phyloP scores from a whole-genome alignment of 2,888 invertebrate species.

The Orchesellides sinensis region DNA sequence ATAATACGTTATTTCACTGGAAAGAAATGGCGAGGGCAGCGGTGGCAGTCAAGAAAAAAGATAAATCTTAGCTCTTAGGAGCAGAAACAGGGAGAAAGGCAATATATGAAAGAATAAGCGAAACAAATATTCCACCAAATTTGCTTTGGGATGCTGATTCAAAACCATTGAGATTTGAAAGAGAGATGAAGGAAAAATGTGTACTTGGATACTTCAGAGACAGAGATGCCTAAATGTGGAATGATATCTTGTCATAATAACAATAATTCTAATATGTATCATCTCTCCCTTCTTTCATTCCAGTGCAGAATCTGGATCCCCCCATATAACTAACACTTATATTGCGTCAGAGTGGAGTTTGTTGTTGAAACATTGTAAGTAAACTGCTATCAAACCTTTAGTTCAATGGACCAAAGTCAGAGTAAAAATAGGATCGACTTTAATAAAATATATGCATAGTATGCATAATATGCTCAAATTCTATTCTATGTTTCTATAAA shows the following conservation, averaged over 20 bases:
- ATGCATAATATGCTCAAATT: slow-evolving; percentile 2
- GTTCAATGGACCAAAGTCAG: slow-evolving; percentile 5
- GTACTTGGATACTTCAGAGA: background rate
- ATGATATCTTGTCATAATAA: slow-evolving; percentile 54
- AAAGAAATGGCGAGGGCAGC: slow-evolving; percentile 51
- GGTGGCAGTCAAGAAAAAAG: slow-evolving; percentile 57
- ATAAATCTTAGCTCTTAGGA: slow-evolving; percentile 57
- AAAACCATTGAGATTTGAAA: slow-evolving; percentile 57
- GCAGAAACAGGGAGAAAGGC: slow-evolving; percentile 27
- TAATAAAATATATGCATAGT: background rate
- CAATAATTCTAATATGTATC: slow-evolving; percentile 33
- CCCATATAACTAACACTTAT: background rate
- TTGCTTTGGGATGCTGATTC: slow-evolving; percentile 61
- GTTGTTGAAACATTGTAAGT: slow-evolving; percentile 4
- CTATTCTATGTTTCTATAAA: background rate
- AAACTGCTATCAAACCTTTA: slow-evolving; percentile 19
- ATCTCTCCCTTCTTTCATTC: slow-evolving; percentile 29
- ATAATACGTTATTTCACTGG: slow-evolving; percentile 55
- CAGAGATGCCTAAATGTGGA: slow-evolving; percentile 1
- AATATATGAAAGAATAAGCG: slow-evolving; percentile 37
- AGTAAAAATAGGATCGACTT: background rate
- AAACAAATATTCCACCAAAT: slow-evolving; percentile 61
- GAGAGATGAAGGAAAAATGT: background rate
- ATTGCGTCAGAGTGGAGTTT: no score
- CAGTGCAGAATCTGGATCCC: background rate